Evolutionary conservation across 2,113 vertebrate species (phyloP).

Genomic region (Bombycilla garrulus): DNA sequence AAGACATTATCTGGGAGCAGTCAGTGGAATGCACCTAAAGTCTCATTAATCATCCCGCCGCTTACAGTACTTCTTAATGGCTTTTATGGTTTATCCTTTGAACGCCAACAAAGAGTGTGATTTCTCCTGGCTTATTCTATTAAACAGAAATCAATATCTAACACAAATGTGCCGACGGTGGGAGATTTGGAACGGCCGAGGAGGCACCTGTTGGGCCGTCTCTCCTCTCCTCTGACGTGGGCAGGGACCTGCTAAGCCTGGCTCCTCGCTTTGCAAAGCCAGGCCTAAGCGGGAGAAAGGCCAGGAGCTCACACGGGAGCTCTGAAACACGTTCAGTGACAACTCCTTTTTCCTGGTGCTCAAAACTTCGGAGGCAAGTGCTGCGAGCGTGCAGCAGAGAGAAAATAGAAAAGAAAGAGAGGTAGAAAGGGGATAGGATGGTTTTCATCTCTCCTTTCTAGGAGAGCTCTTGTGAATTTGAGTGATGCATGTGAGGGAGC

Average conservation of each 20-base stretch:
- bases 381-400: rapidly evolving
- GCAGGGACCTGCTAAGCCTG: rapidly evolving
- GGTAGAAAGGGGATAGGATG: rapidly evolving
- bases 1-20: constrained; percentile 81
- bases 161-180: constrained; percentile 74
- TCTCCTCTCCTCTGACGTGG: constrained; percentile 1
- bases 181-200: constrained; percentile 60
- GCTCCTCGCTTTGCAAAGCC: neutral
- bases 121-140: constrained; percentile 79
- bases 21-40: constrained; percentile 68
- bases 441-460: constrained; percentile 7
- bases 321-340: rapidly evolving
- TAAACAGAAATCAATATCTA: constrained; percentile 81
- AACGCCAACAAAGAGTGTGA: constrained; percentile 76
- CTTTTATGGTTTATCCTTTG: constrained; percentile 81
- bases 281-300: neutral
- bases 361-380: neutral
- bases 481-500: neutral
- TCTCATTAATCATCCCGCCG: constrained; percentile 76
- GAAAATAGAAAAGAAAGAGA: neutral
- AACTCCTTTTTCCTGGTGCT: neutral
- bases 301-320: neutral
- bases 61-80: constrained; percentile 78
- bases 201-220: constrained; percentile 28
- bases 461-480: neutral